phyloP scores from a whole-genome alignment of 2,888 invertebrate species.

The Diachrysia chrysitis region DNA sequence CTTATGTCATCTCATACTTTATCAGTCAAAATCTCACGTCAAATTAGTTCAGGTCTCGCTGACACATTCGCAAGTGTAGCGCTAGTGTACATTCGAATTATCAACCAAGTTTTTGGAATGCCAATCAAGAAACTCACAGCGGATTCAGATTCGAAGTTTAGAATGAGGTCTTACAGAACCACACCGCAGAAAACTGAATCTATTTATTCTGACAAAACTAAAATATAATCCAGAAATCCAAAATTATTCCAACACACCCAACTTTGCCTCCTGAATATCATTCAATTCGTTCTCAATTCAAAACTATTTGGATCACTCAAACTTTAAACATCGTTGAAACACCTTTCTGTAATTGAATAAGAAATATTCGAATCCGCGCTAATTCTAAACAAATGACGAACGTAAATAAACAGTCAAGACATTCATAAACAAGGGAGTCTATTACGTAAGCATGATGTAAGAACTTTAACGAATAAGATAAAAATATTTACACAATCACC shows the following conservation, averaged over 20 bases:
- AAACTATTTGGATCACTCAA: background rate
- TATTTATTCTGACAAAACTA: too few relatives aligned
- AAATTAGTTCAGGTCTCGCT: too few relatives aligned
- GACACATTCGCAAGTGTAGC: too few relatives aligned
- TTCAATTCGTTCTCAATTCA: background rate
- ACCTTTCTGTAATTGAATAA: conserved; percentile 30
- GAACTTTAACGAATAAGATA: background rate
- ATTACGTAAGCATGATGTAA: conserved; percentile 16
- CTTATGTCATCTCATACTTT: too few relatives aligned
- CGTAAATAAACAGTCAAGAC: conserved; percentile 43
- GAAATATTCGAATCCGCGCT: conserved; percentile 32
- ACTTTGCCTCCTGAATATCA: background rate
- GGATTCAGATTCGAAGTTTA: too few relatives aligned
- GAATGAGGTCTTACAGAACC: too few relatives aligned
- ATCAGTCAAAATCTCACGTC: too few relatives aligned
- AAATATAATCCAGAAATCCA: background rate
- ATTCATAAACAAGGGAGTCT: conserved; percentile 25
- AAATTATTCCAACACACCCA: background rate
- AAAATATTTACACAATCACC: conserved; percentile 10
- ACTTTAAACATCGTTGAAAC: background rate
- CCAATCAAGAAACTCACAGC: too few relatives aligned
- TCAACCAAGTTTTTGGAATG: too few relatives aligned
- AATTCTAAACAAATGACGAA: conserved; percentile 44
- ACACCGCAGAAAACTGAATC: too few relatives aligned
- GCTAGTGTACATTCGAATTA: too few relatives aligned